phyloP scores from a whole-genome alignment of 2,113 vertebrate genomes.

The Myodes glareolus region DNA sequence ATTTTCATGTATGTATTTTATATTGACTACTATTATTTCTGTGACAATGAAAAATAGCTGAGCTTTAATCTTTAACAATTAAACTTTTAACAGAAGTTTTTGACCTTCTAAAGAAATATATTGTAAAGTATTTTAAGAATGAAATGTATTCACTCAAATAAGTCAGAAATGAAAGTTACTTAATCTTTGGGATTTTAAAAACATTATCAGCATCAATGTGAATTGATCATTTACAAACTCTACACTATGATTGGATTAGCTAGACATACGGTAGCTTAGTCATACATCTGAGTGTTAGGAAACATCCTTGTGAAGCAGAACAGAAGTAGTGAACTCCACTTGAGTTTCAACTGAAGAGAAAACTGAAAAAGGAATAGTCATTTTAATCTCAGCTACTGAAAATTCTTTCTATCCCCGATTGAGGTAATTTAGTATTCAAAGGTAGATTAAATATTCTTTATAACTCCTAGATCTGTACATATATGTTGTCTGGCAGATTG shows the following conservation, averaged over 20 bases:
- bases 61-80: slow-evolving; percentile 11
- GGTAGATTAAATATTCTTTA: slow-evolving; percentile 66
- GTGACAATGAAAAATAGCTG: background rate
- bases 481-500: slow-evolving; percentile 49
- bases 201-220: background rate
- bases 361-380: slow-evolving; percentile 35
- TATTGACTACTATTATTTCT: background rate
- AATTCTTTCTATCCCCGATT: slow-evolving; percentile 47
- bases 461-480: slow-evolving; percentile 49
- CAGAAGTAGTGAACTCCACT: slow-evolving; percentile 27
- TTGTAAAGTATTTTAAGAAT: background rate
- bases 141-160: slow-evolving; percentile 8
- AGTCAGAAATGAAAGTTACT: slow-evolving; percentile 34
- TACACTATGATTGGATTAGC: background rate
- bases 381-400: slow-evolving; percentile 24
- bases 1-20: background rate
- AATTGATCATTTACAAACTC: background rate
- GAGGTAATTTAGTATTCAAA: slow-evolving; percentile 69
- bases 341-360: slow-evolving; percentile 11
- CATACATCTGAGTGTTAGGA: slow-evolving; percentile 35
- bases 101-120: background rate
- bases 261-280: background rate
- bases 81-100: background rate
- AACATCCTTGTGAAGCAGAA: background rate
- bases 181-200: background rate